A percentile compares a stretch with the other conserved stretches of the same genome.
Conservation (phyloP, 53 echinoderm and acorn worm species). For the Echinarachnius parma region DNA sequence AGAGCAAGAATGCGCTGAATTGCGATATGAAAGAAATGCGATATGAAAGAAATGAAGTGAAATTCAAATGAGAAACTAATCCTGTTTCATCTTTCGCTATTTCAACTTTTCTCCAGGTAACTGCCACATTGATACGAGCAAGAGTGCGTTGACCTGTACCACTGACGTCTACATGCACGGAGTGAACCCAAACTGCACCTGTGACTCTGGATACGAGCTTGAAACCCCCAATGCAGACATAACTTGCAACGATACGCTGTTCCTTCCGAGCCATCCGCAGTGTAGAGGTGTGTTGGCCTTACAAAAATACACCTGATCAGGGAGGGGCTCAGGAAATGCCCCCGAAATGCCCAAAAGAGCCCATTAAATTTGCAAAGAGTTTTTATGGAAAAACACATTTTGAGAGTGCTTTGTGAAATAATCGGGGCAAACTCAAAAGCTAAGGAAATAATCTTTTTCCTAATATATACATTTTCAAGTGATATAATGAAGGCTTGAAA, state of each 20-base stretch:
- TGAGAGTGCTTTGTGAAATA: too few relatives aligned
- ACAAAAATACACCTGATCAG: neutral
- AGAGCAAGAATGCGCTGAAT: too few relatives aligned
- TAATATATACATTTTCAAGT: too few relatives aligned
- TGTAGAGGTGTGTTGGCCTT: conserved; percentile 16
- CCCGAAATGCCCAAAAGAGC: too few relatives aligned
- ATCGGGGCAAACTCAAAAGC: too few relatives aligned
- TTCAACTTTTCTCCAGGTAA: neutral
- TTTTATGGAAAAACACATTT: too few relatives aligned
- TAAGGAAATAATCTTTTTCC: too few relatives aligned
- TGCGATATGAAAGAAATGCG: too few relatives aligned
- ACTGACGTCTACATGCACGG: neutral
- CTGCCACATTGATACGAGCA: conserved; percentile 17
- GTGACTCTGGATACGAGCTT: conserved; percentile 16
- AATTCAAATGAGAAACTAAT: too few relatives aligned
- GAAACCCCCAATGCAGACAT: conserved; percentile 10
- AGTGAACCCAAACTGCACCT: conserved; percentile 5
- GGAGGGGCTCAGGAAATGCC: neutral
- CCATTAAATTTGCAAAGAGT: too few relatives aligned
- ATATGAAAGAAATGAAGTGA: too few relatives aligned
- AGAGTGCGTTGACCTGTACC: conserved; percentile 6
- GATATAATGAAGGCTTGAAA: too few relatives aligned
- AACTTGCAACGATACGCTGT: conserved; percentile 11
- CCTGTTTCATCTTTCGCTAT: neutral
- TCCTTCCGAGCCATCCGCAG: conserved; percentile 25